Evolutionary conservation across 2,888 invertebrate genomes (phyloP).

Genomic region (Micoletzkya japonica): DNA sequence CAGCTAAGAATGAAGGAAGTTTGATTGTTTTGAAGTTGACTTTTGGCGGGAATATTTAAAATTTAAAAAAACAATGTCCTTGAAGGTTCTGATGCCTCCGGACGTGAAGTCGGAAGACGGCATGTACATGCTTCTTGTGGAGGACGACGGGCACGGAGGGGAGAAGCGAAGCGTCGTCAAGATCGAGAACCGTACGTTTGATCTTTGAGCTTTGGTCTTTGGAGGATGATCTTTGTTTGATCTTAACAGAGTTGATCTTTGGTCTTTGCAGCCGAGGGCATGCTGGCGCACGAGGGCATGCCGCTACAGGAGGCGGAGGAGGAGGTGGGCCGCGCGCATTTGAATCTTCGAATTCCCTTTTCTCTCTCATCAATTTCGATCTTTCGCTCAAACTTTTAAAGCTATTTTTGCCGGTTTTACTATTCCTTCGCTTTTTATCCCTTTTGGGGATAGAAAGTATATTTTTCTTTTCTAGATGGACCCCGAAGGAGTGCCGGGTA

Average conservation of each 20-base stretch:
- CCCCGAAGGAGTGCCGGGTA: too few species aligned
- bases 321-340: too few species aligned
- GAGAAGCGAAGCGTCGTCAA: slow-evolving; percentile 26
- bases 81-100: slow-evolving; percentile 29
- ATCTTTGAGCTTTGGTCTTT: background rate
- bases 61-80: background rate
- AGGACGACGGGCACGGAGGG: slow-evolving; percentile 19
- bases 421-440: too few species aligned
- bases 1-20: too few species aligned
- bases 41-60: too few species aligned
- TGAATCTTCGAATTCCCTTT: slow-evolving; percentile 9
- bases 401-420: slow-evolving; percentile 2
- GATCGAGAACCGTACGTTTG: background rate
- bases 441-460: too few species aligned
- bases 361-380: too few species aligned
- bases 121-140: slow-evolving; percentile 28
- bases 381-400: too few species aligned
- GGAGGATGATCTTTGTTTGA: background rate
- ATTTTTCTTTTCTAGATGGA: too few species aligned
- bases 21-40: too few species aligned
- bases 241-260: background rate
- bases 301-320: background rate
- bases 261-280: slow-evolving; percentile 8
- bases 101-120: slow-evolving; percentile 20
- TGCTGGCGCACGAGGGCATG: slow-evolving; percentile 11